A percentile compares a stretch with the other conserved stretches of the same genome.
Evolutionary conservation across 2,888 invertebrate species (phyloP).

Genomic region (Lepas anatifera): DNA sequence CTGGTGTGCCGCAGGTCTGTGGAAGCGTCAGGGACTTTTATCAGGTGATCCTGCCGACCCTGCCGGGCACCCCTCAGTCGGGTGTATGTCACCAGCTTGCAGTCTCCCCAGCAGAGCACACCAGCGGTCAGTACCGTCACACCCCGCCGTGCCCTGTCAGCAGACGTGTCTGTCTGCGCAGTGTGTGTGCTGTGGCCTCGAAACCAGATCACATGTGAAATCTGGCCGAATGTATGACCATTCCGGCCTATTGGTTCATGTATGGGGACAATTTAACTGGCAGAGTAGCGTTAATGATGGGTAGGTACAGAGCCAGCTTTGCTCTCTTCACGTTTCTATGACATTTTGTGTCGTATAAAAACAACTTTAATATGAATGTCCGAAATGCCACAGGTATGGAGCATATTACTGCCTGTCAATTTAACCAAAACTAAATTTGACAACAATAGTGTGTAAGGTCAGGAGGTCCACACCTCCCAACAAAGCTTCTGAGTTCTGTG

Average conservation of each 20-base stretch:
- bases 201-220: neutral
- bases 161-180: neutral
- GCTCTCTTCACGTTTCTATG: too few relatives aligned
- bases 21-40: neutral
- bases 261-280: too few relatives aligned
- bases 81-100: slow-evolving; percentile 4
- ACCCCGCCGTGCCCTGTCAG: neutral
- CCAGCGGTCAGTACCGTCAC: neutral
- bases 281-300: too few relatives aligned
- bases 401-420: neutral
- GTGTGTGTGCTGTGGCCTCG: neutral
- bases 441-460: too few relatives aligned
- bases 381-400: too few relatives aligned
- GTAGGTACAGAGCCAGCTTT: too few relatives aligned
- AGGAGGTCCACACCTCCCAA: too few relatives aligned
- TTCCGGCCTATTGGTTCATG: too few relatives aligned
- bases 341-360: too few relatives aligned
- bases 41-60: neutral
- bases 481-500: too few relatives aligned
- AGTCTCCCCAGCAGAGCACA: neutral
- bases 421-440: neutral
- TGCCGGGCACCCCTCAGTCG: neutral
- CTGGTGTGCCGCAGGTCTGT: neutral
- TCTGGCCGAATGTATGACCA: neutral
- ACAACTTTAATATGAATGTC: too few relatives aligned